Evolutionary conservation across 2,888 invertebrate genomes (phyloP), one percentile per base, ranked within the genome.

Genomic region (Eupsilia transversa): DNA sequence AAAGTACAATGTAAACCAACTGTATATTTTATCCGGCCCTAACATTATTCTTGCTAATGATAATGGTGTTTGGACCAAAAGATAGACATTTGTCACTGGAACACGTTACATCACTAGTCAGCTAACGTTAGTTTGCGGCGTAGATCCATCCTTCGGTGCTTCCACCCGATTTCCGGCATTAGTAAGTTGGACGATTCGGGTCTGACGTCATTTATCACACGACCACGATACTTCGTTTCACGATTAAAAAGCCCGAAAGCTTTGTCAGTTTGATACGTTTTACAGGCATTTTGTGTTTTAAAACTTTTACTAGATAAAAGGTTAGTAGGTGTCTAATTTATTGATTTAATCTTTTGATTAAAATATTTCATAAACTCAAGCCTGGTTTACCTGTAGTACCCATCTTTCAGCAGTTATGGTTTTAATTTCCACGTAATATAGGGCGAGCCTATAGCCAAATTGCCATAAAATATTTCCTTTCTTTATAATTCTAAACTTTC

Each of bases 81-180:
- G 83, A 87, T 73, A 75, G 64, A 65, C 86, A 87, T 87, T 87
- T 79, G 78, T 87, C 83, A 80, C 76, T 46, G 56, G 71, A 79
- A 87, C 87, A 75, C 73, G 87, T 83, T 68, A 68, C 73, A 66
- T 71, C 76, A 77, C 70, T 72, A 73, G 76, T 63, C 60, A 57
- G 56, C 38, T 56, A 66, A 54, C 66, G 84, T 85, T 78, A 78
- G 86, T 83, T 66, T 87, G 80, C 46, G 80, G 84, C 68, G 71
- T 72, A 66, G 74, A 77, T 68, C 85, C 71, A 79, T 77, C 76
- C 86, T 78, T 80, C 56, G 80, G 70, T 65, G 67, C 74, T 86
- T 83, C 86, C 77, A 78, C 78, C 78, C 80, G 83, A 83, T 87
- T 78, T 86, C 80, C 80, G 72, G 83, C 77, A 82, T 82, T 82